Conservation (phyloP, 2,888 invertebrate species). For the Parnassius apollo region DNA sequence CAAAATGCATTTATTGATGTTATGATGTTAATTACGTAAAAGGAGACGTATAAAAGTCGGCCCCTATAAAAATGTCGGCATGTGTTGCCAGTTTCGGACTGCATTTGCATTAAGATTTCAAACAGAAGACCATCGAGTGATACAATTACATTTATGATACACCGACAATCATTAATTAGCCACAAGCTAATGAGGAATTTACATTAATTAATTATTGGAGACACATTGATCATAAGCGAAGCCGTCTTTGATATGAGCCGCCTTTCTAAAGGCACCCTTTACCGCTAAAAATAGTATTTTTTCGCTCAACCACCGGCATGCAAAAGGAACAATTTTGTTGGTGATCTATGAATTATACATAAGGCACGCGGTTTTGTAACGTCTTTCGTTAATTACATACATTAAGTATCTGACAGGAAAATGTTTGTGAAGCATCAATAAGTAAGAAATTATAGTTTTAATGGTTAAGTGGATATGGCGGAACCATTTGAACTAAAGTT, state of each 20-base stretch:
- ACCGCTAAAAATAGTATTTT: not conserved
- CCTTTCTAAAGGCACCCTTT: not conserved
- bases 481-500: not conserved
- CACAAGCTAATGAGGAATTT: constrained; percentile 1
- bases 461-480: not conserved
- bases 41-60: not conserved
- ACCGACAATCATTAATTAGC: constrained; percentile 10
- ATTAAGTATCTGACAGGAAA: constrained; percentile 2
- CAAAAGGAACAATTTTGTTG: not conserved
- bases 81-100: constrained; percentile 9
- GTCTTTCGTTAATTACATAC: constrained; percentile 9
- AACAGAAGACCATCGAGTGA: not conserved
- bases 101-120: constrained; percentile 11
- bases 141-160: constrained; percentile 3
- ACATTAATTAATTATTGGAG: constrained; percentile 7
- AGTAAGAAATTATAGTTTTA: not conserved
- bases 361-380: constrained; percentile 5
- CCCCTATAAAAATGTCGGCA: not conserved
- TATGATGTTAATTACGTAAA: not conserved
- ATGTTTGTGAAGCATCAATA: not conserved
- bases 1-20: not conserved
- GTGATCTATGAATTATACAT: constrained; percentile 12
- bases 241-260: not conserved
- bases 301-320: not conserved
- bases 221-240: constrained; percentile 3